Evolutionary conservation across 2,888 invertebrate species (phyloP), one percentile per base, ranked within the genome.

Genomic region (Encarsia formosa): DNA sequence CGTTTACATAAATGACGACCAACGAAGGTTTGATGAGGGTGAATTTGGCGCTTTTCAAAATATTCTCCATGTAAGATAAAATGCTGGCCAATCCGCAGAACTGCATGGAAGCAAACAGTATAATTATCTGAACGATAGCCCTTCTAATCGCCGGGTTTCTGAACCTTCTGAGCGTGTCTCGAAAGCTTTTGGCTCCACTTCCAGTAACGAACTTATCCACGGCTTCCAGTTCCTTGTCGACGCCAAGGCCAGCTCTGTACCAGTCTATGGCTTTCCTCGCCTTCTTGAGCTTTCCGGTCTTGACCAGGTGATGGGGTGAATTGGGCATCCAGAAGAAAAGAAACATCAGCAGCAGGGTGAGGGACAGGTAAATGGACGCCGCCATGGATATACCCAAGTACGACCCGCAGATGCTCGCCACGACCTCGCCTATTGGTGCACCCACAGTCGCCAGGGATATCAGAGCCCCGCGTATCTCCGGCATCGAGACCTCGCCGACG

Each of bases 61-160:
- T 68, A 11, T 60, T 63, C 47, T 72, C 71, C 67, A 70, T 67
- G 58, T 68, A 72, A 26, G 64, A 68, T 8, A 65, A 18, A 6
- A 71, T 51, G 3, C 62, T 58, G 31, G 66, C 65, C 0, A 70
- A 24, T 5, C 73, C 73, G 46, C 65, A 62, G 4, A 67, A 35
- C 39, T 71, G 72, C 45, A 63, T 55, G 35, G 68, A 67, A 9
- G 63, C 55, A 32, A 65, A 66, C 2, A 73, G 47, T 0, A 61
- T 39, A 4, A 56, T 52, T 1, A 61, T 58, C 16, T 71, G 53
- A 3, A 65, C 13, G 11, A 67, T 18, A 1, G 69, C 68, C 13
- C 59, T 66, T 13, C 40, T 49, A 4, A 51, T 35, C 1, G 46
- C 16, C 3, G 19, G 39, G 8, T 5, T 44, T 16, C 18, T 39